Evolutionary conservation across 2,888 invertebrate genomes (phyloP), one percentile per base, ranked within the genome.

Genomic region (Andrena bicolor): DNA sequence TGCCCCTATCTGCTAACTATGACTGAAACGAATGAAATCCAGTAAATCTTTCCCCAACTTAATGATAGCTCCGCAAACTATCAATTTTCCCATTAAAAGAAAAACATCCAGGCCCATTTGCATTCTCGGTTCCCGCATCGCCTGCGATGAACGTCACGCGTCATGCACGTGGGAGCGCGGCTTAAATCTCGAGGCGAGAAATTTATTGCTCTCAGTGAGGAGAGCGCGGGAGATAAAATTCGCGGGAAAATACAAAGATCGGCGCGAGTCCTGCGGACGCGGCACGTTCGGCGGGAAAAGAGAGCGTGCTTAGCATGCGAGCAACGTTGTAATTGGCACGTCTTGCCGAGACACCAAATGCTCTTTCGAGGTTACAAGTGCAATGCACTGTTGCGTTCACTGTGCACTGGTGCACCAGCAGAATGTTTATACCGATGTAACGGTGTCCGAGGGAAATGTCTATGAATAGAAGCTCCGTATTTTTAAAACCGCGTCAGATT

Each of bases 301-400:
- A 81, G 88, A 87, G 49, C 84, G 82, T 76, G 78, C 74, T 88
- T 88, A 87, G 80, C 86, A 88, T 88, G 86, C 88, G 79, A 82
- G 81, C 66, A 66, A 68, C 88, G 87, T 86, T 76, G 88, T 87
- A 88, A 88, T 87, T 88, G 88, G 88, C 88, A 88, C 88, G 87
- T 87, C 87, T 84, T 85, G 74, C 78, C 80, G 85, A 88, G 88
- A 83, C 88, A 86, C 82, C 88, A 84, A 88, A 84, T 85, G 84
- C 82, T 87, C 87, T 87, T 88, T 87, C 88, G 88, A 88, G 88
- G 88, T 86, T 87, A 88, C 63, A 88, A 88, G 88, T 88, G 87
- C 88, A 88, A 87, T 87, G 88, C 88, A 88, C 88, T 85, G 88
- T 84, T 88, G 88, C 88, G 75, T 81, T 84, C 82, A 72, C 76